Evolutionary conservation across 2,888 invertebrate species (phyloP).

Genomic region (Blastobasis adustella): DNA sequence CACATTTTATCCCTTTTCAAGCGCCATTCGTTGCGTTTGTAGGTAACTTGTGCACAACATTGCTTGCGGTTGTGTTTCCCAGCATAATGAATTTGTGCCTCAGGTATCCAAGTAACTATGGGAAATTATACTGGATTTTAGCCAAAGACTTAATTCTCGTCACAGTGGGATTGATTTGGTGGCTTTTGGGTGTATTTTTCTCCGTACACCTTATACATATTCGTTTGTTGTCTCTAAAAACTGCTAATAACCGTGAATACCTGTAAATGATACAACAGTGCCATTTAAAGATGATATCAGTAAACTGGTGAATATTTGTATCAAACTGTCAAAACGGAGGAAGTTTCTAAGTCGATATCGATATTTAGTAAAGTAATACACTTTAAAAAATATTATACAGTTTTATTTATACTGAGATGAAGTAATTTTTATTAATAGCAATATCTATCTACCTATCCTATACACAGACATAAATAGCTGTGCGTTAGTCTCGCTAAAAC

Average conservation of each 20-base stretch:
- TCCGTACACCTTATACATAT: slow-evolving; percentile 38
- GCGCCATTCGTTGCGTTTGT: slow-evolving; percentile 49
- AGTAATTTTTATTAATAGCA: too few relatives aligned
- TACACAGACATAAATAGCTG: too few relatives aligned
- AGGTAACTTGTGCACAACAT: slow-evolving; percentile 43
- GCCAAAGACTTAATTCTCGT: slow-evolving; percentile 27
- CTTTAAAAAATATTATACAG: too few relatives aligned
- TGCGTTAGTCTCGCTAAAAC: too few relatives aligned
- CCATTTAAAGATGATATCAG: too few relatives aligned
- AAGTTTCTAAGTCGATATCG: too few relatives aligned
- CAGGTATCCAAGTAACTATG: slow-evolving; percentile 39
- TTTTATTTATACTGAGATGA: too few relatives aligned
- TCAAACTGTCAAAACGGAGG: too few relatives aligned
- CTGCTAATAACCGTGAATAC: slow-evolving; percentile 21
- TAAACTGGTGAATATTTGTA: too few relatives aligned
- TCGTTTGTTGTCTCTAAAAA: slow-evolving; percentile 21
- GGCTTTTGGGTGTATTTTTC: slow-evolving; percentile 28
- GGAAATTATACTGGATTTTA: slow-evolving; percentile 26
- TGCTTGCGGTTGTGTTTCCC: slow-evolving; percentile 44
- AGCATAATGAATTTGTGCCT: slow-evolving; percentile 48
- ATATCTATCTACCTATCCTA: too few relatives aligned
- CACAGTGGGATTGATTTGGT: slow-evolving; percentile 26
- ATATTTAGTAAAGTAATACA: too few relatives aligned
- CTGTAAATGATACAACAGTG: slow-evolving; percentile 4
- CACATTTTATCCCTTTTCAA: slow-evolving; percentile 42